Evolutionary conservation across 1,140 invertebrate species (phyloP).

Genomic region (Globodera ellingtonae): DNA sequence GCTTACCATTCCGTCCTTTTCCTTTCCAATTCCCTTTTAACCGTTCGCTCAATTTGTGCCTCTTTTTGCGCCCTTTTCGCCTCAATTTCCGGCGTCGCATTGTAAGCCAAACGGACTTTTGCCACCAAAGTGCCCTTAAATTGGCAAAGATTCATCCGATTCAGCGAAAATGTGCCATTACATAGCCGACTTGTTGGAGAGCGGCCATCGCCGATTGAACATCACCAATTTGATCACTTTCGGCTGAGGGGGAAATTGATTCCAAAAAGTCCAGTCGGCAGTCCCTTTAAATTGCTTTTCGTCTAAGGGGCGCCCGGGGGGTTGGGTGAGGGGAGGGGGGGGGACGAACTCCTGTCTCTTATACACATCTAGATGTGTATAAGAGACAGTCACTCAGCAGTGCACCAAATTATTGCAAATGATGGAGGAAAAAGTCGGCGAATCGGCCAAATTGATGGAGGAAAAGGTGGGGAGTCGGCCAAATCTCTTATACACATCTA

Average conservation of each 20-base stretch:
- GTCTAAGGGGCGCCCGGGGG: no score
- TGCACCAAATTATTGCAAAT: no score
- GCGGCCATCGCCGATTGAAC: slow-evolving; percentile 59
- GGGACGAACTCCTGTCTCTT: no score
- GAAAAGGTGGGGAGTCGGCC: no score
- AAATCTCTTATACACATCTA: no score
- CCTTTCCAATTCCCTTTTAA: slow-evolving; percentile 31
- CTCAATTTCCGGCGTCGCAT: slow-evolving; percentile 55
- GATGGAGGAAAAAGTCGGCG: no score
- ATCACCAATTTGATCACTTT: slow-evolving; percentile 48
- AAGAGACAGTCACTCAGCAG: no score
- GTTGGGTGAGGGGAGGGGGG: no score
- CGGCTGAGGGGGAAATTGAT: neutral
- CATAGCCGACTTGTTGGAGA: slow-evolving; percentile 64
- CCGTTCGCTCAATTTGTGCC: slow-evolving; percentile 58
- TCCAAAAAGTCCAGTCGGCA: slow-evolving; percentile 63
- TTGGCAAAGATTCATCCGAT: neutral
- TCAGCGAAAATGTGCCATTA: slow-evolving; percentile 32
- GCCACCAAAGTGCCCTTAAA: slow-evolving; percentile 64
- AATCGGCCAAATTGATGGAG: no score
- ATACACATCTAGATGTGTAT: no score
- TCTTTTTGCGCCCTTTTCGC: slow-evolving; percentile 58
- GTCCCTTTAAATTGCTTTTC: slow-evolving; percentile 27
- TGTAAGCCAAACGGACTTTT: slow-evolving; percentile 60
- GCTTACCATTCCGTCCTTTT: neutral